Conservation (phyloP, 2,113 vertebrate species). For the Scomber japonicus region DNA sequence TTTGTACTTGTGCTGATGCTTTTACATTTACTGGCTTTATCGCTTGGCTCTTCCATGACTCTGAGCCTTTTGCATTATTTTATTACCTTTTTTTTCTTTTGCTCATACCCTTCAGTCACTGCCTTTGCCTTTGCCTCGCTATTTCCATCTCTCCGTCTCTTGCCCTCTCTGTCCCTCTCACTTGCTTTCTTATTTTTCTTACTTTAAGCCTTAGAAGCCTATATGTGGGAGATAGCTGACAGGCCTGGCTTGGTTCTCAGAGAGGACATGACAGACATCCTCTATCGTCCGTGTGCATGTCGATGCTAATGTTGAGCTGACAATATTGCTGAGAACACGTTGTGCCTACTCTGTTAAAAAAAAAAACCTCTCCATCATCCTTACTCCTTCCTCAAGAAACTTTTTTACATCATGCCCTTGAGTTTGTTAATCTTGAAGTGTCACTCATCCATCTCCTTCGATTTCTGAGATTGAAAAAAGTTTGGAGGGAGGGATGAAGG, state of each 20-base stretch:
- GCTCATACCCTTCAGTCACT: slow-evolving; percentile 39
- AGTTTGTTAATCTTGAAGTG: slow-evolving; percentile 12
- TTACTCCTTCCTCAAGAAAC: slow-evolving; percentile 24
- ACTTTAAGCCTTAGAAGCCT: slow-evolving; percentile 43
- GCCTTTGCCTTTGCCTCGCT: slow-evolving; percentile 36
- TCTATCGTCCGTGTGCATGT: slow-evolving; percentile 21
- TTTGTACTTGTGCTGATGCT: slow-evolving; percentile 70
- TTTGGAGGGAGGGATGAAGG: background rate
- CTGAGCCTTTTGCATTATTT: slow-evolving; percentile 43
- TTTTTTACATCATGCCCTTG: background rate
- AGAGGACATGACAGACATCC: slow-evolving; percentile 55
- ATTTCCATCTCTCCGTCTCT: slow-evolving; percentile 44
- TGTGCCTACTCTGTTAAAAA: slow-evolving; percentile 28
- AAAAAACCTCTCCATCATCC: slow-evolving; percentile 46
- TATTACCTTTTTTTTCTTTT: slow-evolving; percentile 23
- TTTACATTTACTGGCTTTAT: slow-evolving; percentile 60
- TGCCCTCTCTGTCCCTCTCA: slow-evolving; percentile 46
- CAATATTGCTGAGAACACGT: slow-evolving; percentile 21
- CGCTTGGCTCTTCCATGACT: slow-evolving; percentile 48
- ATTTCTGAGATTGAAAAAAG: slow-evolving; percentile 31
- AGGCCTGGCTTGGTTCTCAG: slow-evolving; percentile 44
- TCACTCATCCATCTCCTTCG: slow-evolving; percentile 31
- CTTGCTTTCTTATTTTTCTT: slow-evolving; percentile 23
- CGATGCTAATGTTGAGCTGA: slow-evolving; percentile 21
- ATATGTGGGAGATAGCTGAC: slow-evolving; percentile 59